These are phyloP conservation scores for Xenotilapia leptura DNA, from an alignment of 2,113 vertebrate genomes.

Conservation along the genomic window DNA sequence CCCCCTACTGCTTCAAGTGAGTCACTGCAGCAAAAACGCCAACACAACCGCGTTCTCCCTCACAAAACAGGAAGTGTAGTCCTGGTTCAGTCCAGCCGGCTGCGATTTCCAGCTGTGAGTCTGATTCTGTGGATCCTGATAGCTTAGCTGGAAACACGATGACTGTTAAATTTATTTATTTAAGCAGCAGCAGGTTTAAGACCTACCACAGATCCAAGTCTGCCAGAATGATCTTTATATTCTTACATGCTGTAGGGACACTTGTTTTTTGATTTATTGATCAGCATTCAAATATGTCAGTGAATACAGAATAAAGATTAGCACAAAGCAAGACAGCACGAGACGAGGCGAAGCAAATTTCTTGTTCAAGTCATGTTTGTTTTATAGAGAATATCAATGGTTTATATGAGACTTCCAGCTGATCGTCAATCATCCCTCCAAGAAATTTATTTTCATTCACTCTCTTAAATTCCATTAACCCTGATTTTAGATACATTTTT, in stretches of 20 bases:
- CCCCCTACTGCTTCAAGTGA: conserved; percentile 92
- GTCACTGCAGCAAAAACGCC: not conserved
- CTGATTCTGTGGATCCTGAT: not conserved
- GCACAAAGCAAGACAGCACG: accelerated
- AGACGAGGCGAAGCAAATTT: accelerated
- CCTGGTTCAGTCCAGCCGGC: not conserved
- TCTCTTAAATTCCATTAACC: accelerated
- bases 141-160: not conserved
- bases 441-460: not conserved
- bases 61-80: not conserved
- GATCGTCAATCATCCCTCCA: accelerated
- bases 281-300: not conserved
- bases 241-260: not conserved
- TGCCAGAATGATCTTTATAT: accelerated
- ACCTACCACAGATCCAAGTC: accelerated
- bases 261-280: not conserved
- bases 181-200: not conserved
- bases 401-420: not conserved
- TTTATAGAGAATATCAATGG: not conserved
- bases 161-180: not conserved
- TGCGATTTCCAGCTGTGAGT: accelerated
- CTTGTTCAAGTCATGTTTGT: not conserved
- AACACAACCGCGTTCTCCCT: accelerated
- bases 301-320: not conserved
- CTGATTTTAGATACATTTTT: not conserved